Evolutionary conservation across 2,797 vertebrate species (phyloP).

Genomic region (Gephyroberyx darwinii): DNA sequence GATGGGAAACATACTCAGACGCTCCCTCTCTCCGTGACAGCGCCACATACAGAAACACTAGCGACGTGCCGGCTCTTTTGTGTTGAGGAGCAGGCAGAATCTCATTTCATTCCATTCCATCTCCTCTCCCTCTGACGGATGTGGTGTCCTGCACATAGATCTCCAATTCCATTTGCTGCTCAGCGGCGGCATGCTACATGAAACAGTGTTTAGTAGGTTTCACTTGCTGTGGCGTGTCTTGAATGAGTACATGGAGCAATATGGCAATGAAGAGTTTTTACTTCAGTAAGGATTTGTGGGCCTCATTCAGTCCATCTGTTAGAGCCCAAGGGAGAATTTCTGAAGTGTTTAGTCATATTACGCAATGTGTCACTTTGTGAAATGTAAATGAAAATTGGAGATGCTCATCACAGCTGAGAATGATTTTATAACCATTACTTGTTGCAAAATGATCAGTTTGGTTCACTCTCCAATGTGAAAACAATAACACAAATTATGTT

Average conservation of each 20-base stretch:
- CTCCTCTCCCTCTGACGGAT: slow-evolving; percentile 53
- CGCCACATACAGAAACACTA: slow-evolving; percentile 17
- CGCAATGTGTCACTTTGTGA: slow-evolving; percentile 31
- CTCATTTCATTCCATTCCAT: slow-evolving; percentile 56
- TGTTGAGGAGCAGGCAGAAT: slow-evolving; percentile 35
- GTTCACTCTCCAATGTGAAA: slow-evolving; percentile 30
- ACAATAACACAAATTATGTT: slow-evolving; percentile 15
- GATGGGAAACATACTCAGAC: slow-evolving; percentile 44
- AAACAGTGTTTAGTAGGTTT: slow-evolving; percentile 38
- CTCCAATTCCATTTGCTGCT: slow-evolving; percentile 55
- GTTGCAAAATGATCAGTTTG: slow-evolving; percentile 33
- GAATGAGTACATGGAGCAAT: slow-evolving; percentile 39
- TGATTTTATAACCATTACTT: slow-evolving; percentile 50
- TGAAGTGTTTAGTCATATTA: slow-evolving; percentile 22
- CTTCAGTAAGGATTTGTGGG: background rate
- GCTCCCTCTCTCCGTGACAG: slow-evolving; percentile 25
- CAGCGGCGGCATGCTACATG: slow-evolving; percentile 25
- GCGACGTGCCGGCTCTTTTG: background rate
- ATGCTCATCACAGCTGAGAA: slow-evolving; percentile 39
- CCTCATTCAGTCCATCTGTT: slow-evolving; percentile 15
- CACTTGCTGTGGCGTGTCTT: slow-evolving; percentile 22
- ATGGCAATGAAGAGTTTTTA: slow-evolving; percentile 18
- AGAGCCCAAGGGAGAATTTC: slow-evolving; percentile 11
- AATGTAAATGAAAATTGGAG: slow-evolving; percentile 37
- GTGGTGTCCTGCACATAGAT: slow-evolving; percentile 45